Base-by-base conservation (phyloP, 2,797 vertebrate genomes). In the Bovichtus diacanthus region DNA sequence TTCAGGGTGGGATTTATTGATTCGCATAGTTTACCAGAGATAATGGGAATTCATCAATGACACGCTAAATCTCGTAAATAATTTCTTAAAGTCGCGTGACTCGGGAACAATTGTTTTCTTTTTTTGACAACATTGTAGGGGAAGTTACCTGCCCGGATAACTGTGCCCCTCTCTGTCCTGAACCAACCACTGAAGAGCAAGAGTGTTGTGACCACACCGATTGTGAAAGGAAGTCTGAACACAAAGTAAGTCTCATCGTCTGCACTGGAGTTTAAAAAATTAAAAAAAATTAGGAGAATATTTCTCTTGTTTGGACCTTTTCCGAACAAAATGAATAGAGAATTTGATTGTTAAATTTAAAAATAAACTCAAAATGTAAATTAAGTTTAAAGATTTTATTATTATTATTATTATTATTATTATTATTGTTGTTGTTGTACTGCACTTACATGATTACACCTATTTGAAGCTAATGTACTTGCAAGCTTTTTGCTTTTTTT, bases 121-220 rank as follows among this genome's bases (percentile, higher is more conserved):
- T 31, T 3, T 64, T 65, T 69, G 12, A 68, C 43, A 72, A 69
- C 66, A 34, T n/a, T 18, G 4, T n/a, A 99, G 98, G 97, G 97
- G 10, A 99, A 99, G 76, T 82, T 99, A 25, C 98, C 98, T 51
- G 93, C 98, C 0, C 95, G 97, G 54, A 99, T 99, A 85, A 99
- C 98, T 0, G 97, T 99, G 74, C 98, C 98, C 0, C 94, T 99
- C 1, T 99, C 98, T 11, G 97, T 99, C 64, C 97, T 99, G 72
- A 98, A 96, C 92, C 98, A 99, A 81, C 98, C 98, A 0, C 94
- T 99, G 94, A 99, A 99, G 93, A 98, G 95, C 90, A 99, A 99
- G 92, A 96, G 95, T 0, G 93, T 99, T 63, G 94, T 99, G 92
- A 96, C 97, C n/a, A 93, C 97, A 8, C 97, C 98, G 13, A 95